Evolutionary conservation across 2,113 vertebrate species (phyloP), one percentile per base, ranked within the genome.

Genomic region (Cichladusa arquata): DNA sequence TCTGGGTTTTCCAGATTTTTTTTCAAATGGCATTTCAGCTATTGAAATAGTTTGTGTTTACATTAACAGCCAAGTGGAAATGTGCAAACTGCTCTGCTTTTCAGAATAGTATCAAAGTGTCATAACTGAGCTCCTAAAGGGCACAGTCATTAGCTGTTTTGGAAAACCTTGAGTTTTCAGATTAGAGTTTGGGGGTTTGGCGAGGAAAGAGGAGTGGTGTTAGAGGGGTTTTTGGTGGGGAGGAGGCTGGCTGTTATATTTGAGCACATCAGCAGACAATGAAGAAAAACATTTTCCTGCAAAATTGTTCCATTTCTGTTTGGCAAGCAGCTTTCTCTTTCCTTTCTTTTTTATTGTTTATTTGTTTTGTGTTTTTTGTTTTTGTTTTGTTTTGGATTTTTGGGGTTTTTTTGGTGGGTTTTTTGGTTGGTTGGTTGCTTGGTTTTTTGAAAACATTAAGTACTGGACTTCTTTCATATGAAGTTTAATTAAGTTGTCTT

Each of bases 201-300:
- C 17, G 64, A 24, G 34, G 5, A 3, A 3, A 57, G 2, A 5
- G 3, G 10, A 8, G 6, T 26, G 8, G 2, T 70, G 6, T 15
- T 56, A 13, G 12, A 33, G 17, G 24, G 0, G 1, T 36, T 54
- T 57, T 50, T 36, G 8, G 7, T 1, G 2, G 4, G 15, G 11
- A 33, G 5, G 1, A 14, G 20, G 4, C 2, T 16, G 18, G 3
- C 6, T 58, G 38, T 17, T 73, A 6, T n/a, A 6, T 66, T 58
- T 53, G 26, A 28, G 33, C 23, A 47, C 26, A 34, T 23, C 14
- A 64, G 8, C 2, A 1, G 40, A 38, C 8, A 58, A 67, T 7
- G 18, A 88, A 94, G 14, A 60, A 72, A 28, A 54, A 1, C 9
- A 40, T 72, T 80, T 82, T 79, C 24, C 16, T 76, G 25, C n/a